Conservation (phyloP, 2,888 invertebrate species). For the Drosophila trichaetosa region DNA sequence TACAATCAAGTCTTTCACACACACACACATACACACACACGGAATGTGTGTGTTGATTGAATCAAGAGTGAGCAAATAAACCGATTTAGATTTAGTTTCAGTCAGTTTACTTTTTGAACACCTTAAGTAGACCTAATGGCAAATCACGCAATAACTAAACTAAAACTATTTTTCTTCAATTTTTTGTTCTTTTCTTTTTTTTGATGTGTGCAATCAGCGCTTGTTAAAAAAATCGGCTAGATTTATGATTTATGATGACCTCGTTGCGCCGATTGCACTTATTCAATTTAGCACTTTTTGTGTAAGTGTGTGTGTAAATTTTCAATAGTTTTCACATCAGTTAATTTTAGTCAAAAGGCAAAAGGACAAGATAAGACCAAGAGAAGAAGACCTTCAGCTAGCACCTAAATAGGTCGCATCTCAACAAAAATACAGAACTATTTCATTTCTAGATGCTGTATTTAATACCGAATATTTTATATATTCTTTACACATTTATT, state of each 20-base stretch:
- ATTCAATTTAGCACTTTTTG: slow-evolving; percentile 62
- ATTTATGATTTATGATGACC: slow-evolving; percentile 37
- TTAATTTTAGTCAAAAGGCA: slow-evolving; percentile 30
- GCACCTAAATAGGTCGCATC: slow-evolving; percentile 57
- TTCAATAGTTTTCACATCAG: slow-evolving; percentile 18
- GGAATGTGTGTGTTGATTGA: slow-evolving; percentile 59
- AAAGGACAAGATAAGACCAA: slow-evolving; percentile 13
- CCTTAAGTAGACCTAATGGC: slow-evolving; percentile 67
- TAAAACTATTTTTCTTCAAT: slow-evolving; percentile 22
- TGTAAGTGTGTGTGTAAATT: slow-evolving; percentile 13
- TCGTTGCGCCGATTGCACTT: slow-evolving; percentile 56
- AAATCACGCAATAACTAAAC: slow-evolving; percentile 26
- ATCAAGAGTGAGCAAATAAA: slow-evolving; percentile 69
- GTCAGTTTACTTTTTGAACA: slow-evolving; percentile 44
- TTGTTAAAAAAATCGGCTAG: slow-evolving; percentile 40
- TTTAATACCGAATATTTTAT: neutral
- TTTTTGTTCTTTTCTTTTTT: neutral
- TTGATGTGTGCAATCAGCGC: slow-evolving; percentile 34
- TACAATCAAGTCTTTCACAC: slow-evolving; percentile 38
- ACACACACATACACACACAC: neutral
- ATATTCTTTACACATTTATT: neutral
- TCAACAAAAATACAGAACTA: neutral
- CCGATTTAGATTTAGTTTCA: slow-evolving; percentile 61
- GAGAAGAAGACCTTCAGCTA: slow-evolving; percentile 55
- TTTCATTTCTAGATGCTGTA: neutral